These are phyloP conservation scores for Odontomachus brunneus DNA, from an alignment of 1,140 invertebrate species.

Conservation along the genomic window DNA sequence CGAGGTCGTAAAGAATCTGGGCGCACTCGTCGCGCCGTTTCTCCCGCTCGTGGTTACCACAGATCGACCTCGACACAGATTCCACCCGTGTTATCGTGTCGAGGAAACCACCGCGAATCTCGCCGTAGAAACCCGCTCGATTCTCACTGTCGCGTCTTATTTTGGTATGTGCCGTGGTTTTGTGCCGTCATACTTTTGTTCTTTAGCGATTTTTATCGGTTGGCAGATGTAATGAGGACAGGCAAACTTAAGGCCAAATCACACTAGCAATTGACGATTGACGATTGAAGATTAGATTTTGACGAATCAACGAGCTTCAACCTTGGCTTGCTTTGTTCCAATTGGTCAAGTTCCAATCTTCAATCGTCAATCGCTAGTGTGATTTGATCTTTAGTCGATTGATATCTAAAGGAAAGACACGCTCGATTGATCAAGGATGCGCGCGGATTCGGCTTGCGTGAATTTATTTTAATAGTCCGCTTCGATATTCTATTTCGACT, in stretches of 20 bases:
- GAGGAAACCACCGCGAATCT: conserved; percentile 36
- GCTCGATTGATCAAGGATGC: background rate
- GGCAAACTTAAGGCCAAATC: no score
- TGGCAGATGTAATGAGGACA: background rate
- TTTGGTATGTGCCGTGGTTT: background rate
- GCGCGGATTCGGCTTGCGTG: background rate
- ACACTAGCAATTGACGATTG: no score
- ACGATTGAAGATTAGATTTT: no score
- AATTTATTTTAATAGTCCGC: conserved; percentile 32
- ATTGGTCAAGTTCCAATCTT: no score
- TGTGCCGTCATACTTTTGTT: no score
- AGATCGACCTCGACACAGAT: conserved; percentile 46
- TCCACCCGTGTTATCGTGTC: conserved; percentile 42
- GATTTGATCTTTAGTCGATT: background rate
- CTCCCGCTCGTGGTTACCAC: conserved; percentile 28
- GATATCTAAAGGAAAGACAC: background rate
- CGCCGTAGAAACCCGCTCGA: background rate
- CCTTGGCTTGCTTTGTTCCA: no score
- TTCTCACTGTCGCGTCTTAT: background rate
- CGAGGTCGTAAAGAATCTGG: conserved; percentile 53
- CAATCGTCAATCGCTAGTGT: no score
- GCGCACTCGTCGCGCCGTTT: conserved; percentile 8
- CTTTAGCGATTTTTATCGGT: background rate
- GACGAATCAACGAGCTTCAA: no score
- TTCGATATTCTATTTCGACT: conserved; percentile 3